phyloP scores from a whole-genome alignment of 2,888 invertebrate species.

The Chrysolina haemoptera region DNA sequence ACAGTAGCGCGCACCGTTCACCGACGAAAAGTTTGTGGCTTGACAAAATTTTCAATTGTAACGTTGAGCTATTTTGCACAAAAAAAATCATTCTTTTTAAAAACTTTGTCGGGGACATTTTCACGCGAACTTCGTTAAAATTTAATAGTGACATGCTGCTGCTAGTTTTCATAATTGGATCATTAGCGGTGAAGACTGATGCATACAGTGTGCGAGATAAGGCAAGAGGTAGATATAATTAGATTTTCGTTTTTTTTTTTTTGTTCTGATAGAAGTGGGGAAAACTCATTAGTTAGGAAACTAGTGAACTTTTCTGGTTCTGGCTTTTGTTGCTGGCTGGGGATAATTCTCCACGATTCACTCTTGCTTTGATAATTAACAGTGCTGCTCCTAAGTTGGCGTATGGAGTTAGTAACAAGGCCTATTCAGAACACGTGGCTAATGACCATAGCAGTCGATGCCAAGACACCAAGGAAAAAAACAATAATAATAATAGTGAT shows the following conservation, averaged over 20 bases:
- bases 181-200: slow-evolving; percentile 4
- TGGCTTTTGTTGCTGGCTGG: too few species aligned
- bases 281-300: too few species aligned
- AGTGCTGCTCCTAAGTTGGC: too few species aligned
- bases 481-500: too few species aligned
- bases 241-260: not conserved
- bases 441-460: too few species aligned
- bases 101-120: not conserved
- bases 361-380: too few species aligned
- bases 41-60: not conserved
- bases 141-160: not conserved
- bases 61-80: not conserved
- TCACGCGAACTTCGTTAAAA: not conserved
- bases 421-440: too few species aligned
- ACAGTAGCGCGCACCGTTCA: slow-evolving; percentile 18
- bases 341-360: too few species aligned
- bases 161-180: not conserved
- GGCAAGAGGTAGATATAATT: slow-evolving; percentile 9
- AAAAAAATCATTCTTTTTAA: not conserved
- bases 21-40: not conserved
- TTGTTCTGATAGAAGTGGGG: not conserved
- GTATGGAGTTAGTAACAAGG: too few species aligned
- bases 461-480: too few species aligned
- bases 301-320: too few species aligned
- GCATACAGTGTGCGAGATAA: slow-evolving; percentile 3